Percentiles rank a stretch among this genome's conserved stretches.
phyloP scores from a whole-genome alignment of 2,113 vertebrate genomes.

The Esox niger region DNA sequence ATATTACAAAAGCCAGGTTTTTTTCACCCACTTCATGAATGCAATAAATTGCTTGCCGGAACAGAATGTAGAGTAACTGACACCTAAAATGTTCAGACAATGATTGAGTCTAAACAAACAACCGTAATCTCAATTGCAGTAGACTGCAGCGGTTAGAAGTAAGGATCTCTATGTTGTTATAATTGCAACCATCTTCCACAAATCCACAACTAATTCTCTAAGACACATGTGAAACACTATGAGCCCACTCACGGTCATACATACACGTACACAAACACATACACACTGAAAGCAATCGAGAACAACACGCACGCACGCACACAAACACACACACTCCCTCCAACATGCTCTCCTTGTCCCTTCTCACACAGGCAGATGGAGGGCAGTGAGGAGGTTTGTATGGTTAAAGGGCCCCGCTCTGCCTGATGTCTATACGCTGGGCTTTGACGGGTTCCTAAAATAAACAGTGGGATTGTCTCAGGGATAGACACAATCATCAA shows the following conservation, averaged over 20 bases:
- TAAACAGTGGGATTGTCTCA: slow-evolving; percentile 70
- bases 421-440: slow-evolving; percentile 60
- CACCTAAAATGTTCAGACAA: slow-evolving; percentile 24
- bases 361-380: slow-evolving; percentile 15
- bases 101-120: slow-evolving; percentile 63
- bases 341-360: not conserved
- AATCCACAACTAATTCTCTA: slow-evolving; percentile 45
- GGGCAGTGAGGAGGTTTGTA: slow-evolving; percentile 45
- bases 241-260: slow-evolving; percentile 5
- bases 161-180: slow-evolving; percentile 45
- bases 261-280: slow-evolving; percentile 30
- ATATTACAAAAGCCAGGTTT: no score
- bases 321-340: slow-evolving; percentile 25
- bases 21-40: no score
- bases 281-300: slow-evolving; percentile 27
- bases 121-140: slow-evolving; percentile 7
- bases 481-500: slow-evolving; percentile 67
- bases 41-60: slow-evolving; percentile 3
- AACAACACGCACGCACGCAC: slow-evolving; percentile 27
- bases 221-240: slow-evolving; percentile 4
- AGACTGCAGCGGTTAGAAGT: not conserved
- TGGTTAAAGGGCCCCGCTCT: slow-evolving; percentile 51
- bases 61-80: slow-evolving; percentile 28
- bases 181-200: no score
- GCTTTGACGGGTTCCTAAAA: slow-evolving; percentile 67